Conservation (phyloP, 2,113 vertebrate species). For the Scortum barcoo region DNA sequence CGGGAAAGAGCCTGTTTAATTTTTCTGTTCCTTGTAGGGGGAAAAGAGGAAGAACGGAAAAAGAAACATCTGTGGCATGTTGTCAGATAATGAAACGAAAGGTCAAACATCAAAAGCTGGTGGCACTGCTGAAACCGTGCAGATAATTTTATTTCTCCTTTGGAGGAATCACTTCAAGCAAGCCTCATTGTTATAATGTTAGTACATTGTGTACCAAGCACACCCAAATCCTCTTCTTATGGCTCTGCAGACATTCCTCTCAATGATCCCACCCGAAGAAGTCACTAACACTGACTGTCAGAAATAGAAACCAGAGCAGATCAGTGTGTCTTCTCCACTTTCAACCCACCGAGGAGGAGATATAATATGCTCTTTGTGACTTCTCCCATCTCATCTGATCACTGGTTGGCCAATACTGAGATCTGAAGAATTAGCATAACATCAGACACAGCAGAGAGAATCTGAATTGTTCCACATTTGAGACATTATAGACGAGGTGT, state of each 20-base stretch:
- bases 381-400: conserved; percentile 26
- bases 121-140: neutral
- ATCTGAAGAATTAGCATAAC: conserved; percentile 44
- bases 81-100: neutral
- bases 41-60: neutral
- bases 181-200: neutral
- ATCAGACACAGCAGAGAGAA: conserved; percentile 59
- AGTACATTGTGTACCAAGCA: neutral
- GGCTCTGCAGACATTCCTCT: conserved; percentile 1
- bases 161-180: neutral
- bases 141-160: neutral
- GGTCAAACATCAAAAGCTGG: neutral
- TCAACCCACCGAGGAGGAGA: neutral
- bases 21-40: neutral
- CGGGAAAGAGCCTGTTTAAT: neutral
- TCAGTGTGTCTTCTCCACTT: conserved; percentile 15
- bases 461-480: conserved; percentile 64
- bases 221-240: neutral
- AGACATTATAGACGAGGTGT: conserved; percentile 56
- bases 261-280: neutral
- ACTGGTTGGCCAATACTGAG: conserved; percentile 14
- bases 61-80: neutral
- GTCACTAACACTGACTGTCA: neutral
- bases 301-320: conserved; percentile 24
- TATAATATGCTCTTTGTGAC: conserved; percentile 32